A percentile compares a stretch with the other conserved stretches of the same genome.
phyloP scores from a whole-genome alignment of 2,797 vertebrate species.

The Channa striata region DNA sequence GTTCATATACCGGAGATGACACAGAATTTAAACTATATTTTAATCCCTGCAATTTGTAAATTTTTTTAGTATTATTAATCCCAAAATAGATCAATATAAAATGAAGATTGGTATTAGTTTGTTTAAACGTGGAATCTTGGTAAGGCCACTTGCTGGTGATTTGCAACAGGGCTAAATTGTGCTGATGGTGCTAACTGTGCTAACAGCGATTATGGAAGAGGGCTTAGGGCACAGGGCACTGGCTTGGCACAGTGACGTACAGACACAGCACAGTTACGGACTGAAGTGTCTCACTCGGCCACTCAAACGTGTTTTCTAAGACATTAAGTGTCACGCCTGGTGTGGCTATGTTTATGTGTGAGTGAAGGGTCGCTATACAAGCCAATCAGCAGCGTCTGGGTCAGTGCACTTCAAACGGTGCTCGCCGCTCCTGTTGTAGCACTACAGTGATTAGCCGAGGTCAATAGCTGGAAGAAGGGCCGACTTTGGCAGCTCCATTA shows the following conservation, averaged over 20 bases:
- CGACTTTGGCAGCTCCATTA: slow-evolving; percentile 56
- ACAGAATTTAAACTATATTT: neutral
- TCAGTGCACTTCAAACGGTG: slow-evolving; percentile 73
- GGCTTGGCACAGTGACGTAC: slow-evolving; percentile 32
- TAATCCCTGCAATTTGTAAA: neutral
- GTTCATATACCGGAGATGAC: neutral
- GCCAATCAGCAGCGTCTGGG: slow-evolving; percentile 67
- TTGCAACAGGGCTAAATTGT: slow-evolving; percentile 58
- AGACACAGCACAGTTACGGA: slow-evolving; percentile 30
- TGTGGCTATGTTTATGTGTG: slow-evolving; percentile 12
- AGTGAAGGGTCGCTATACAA: slow-evolving; percentile 42
- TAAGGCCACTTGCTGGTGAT: slow-evolving; percentile 54
- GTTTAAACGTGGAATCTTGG: slow-evolving; percentile 15
- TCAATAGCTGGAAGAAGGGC: slow-evolving; percentile 68
- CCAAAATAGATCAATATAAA: neutral
- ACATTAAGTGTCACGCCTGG: slow-evolving; percentile 47
- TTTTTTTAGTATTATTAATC: neutral
- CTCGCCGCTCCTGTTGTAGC: slow-evolving; percentile 60
- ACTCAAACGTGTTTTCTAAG: slow-evolving; percentile 55
- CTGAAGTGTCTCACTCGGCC: slow-evolving; percentile 59
- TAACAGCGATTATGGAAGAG: slow-evolving; percentile 60
- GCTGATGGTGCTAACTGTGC: slow-evolving; percentile 64
- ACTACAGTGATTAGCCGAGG: slow-evolving; percentile 80
- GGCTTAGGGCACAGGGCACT: slow-evolving; percentile 32
- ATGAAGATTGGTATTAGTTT: slow-evolving; percentile 14